Evolutionary conservation across 2,888 invertebrate genomes (phyloP).

Genomic region (Malachius bipustulatus): DNA sequence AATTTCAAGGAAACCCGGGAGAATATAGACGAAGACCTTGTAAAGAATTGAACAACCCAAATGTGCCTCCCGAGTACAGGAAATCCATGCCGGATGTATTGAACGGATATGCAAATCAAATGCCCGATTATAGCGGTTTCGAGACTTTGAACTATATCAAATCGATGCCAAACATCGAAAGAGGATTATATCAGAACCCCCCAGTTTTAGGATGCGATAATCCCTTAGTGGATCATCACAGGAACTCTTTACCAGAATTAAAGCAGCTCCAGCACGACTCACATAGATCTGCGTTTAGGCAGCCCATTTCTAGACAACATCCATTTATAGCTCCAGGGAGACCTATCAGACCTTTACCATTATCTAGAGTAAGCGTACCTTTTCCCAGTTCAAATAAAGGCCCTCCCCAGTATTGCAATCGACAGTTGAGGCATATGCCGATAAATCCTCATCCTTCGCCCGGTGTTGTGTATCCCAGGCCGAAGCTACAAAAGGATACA

Average conservation of each 20-base stretch:
- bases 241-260: constrained; percentile 24
- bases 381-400: too few species aligned
- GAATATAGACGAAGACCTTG: constrained; percentile 29
- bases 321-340: constrained; percentile 47
- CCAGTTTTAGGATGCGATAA: too few species aligned
- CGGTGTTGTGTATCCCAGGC: too few species aligned
- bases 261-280: constrained; percentile 29
- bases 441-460: too few species aligned
- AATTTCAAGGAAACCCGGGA: constrained; percentile 13
- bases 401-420: constrained; percentile 22
- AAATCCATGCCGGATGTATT: constrained; percentile 24
- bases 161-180: constrained; percentile 33
- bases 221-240: too few species aligned
- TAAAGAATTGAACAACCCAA: too few species aligned
- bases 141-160: constrained; percentile 27
- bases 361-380: constrained; percentile 12
- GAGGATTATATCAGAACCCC: constrained; percentile 25
- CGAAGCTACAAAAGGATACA: too few species aligned
- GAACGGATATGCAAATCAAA: constrained; percentile 20
- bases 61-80: constrained; percentile 23
- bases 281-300: constrained; percentile 31
- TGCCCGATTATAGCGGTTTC: too few species aligned
- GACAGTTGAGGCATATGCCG: too few species aligned
- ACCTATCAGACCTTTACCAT: constrained; percentile 37
- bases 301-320: constrained; percentile 31